A percentile compares a stretch with the other conserved stretches of the same genome.
phyloP scores from a whole-genome alignment of 2,888 invertebrate species.

The Myopa tessellatipennis region DNA sequence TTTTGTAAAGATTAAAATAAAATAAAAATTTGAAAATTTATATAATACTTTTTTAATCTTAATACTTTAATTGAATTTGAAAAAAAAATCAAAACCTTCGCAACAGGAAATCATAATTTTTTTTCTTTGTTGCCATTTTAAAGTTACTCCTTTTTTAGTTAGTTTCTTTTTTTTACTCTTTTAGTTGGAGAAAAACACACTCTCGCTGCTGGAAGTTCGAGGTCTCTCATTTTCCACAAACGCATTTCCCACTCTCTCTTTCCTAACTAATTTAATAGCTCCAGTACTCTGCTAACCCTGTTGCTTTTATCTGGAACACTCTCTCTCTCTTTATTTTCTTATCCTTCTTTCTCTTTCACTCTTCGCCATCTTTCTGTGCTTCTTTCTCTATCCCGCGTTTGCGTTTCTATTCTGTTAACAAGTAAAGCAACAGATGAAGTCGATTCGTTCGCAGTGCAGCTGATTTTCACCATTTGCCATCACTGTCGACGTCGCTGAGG shows the following conservation, averaged over 20 bases:
- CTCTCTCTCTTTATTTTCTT: conserved; percentile 18
- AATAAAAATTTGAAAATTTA: neutral
- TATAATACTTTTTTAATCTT: neutral
- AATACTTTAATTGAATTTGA: neutral
- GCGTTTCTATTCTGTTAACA: conserved; percentile 53
- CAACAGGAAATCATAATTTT: neutral
- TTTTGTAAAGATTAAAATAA: too few relatives aligned
- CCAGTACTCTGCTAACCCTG: conserved; percentile 15
- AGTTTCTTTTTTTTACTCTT: neutral
- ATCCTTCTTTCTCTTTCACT: conserved; percentile 23
- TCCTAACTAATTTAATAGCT: neutral
- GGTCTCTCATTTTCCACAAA: too few relatives aligned
- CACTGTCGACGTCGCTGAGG: neutral
- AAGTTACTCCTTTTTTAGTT: neutral
- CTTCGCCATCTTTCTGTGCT: conserved; percentile 13
- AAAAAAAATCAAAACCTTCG: neutral
- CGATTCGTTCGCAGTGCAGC: conserved; percentile 46
- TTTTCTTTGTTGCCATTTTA: neutral
- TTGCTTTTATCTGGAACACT: conserved; percentile 21
- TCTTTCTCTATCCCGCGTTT: conserved; percentile 34
- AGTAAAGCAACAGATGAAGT: conserved; percentile 65
- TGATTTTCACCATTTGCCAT: neutral
- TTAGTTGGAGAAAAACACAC: neutral
- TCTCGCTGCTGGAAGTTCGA: neutral
- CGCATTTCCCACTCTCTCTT: neutral